Evolutionary conservation across 2,113 vertebrate species (phyloP).

Genomic region (Crocuta crocuta): DNA sequence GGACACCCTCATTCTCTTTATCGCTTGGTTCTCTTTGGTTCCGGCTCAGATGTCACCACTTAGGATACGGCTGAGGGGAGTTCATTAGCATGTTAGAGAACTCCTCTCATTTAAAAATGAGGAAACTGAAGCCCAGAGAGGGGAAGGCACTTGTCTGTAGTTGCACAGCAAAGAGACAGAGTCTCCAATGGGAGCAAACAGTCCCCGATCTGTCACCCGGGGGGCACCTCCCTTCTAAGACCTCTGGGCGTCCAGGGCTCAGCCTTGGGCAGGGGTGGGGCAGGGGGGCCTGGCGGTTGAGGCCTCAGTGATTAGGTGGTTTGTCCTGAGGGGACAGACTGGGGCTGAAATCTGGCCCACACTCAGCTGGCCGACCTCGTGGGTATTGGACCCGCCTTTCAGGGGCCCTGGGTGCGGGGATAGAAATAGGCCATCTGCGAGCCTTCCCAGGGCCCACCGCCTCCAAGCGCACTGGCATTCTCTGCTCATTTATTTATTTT

Average conservation of each 20-base stretch:
- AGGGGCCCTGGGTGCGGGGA: not conserved
- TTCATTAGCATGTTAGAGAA: not conserved
- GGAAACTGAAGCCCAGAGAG: not conserved
- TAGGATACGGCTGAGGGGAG: not conserved
- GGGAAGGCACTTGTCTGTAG: not conserved
- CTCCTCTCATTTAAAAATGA: not conserved
- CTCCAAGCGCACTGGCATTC: not conserved
- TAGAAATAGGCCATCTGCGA: not conserved
- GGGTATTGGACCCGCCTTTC: not conserved
- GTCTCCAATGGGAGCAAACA: not conserved
- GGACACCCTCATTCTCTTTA: not conserved
- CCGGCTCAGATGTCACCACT: not conserved
- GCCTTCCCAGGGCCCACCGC: not conserved
- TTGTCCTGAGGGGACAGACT: accelerated
- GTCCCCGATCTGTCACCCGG: not conserved
- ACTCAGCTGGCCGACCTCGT: not conserved
- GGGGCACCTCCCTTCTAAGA: not conserved
- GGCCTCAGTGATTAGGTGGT: not conserved
- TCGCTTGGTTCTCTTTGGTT: not conserved
- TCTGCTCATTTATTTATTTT: constrained; percentile 54
- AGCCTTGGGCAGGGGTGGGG: too few relatives aligned
- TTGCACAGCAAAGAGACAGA: not conserved
- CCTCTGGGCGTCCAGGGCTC: not conserved
- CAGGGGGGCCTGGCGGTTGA: accelerated
- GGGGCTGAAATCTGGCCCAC: not conserved